Conservation (phyloP, 2,113 vertebrate genomes). For the Seriola rivoliana region DNA sequence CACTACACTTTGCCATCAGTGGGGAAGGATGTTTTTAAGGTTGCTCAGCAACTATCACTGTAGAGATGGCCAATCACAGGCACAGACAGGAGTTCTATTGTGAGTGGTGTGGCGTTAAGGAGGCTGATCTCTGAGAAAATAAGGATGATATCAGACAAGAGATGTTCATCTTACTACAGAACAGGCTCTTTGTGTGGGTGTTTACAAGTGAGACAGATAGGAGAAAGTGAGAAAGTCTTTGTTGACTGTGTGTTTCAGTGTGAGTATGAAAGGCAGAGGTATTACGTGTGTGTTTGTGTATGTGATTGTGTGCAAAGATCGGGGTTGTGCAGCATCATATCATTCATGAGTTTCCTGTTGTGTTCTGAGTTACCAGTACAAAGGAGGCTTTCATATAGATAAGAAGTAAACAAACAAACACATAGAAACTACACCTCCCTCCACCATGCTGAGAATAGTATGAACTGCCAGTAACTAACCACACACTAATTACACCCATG, state of each 20-base stretch:
- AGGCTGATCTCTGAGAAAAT: conserved; percentile 55
- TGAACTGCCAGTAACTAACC: background rate
- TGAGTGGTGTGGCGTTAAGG: conserved; percentile 62
- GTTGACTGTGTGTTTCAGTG: conserved; percentile 9
- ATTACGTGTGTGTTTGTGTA: conserved; percentile 4
- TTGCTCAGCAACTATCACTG: conserved; percentile 49
- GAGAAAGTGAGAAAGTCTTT: conserved; percentile 24
- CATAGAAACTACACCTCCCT: conserved; percentile 6
- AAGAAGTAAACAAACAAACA: conserved; percentile 52
- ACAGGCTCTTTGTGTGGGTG: conserved; percentile 1
- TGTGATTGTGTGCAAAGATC: conserved; percentile 46
- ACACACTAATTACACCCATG: background rate
- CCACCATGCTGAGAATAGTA: background rate
- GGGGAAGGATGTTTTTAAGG: conserved; percentile 46
- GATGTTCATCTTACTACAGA: conserved; percentile 57
- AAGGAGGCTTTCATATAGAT: conserved; percentile 40
- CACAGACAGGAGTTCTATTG: conserved; percentile 52
- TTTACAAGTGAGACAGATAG: conserved; percentile 2
- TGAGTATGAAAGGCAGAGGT: background rate
- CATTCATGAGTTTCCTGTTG: conserved; percentile 31
- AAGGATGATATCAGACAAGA: conserved; percentile 47
- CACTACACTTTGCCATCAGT: conserved; percentile 28
- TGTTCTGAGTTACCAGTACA: conserved; percentile 26
- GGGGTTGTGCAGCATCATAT: conserved; percentile 12
- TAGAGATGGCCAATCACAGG: conserved; percentile 14